Evolutionary conservation across 2,888 invertebrate genomes (phyloP), one percentile per base, ranked within the genome.

Genomic region (Tetropium fuscum): DNA sequence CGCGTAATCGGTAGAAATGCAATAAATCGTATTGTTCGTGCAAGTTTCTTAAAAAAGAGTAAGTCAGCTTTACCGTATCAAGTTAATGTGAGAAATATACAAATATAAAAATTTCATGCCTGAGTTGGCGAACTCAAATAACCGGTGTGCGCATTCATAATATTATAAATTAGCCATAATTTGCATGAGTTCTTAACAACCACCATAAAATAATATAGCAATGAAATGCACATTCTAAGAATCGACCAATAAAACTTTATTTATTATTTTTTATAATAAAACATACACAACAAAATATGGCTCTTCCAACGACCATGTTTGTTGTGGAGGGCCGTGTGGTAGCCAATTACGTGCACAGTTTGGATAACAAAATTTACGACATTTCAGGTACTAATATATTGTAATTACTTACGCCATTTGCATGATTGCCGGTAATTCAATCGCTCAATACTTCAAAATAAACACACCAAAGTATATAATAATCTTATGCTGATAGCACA

Each of bases 151-250:
- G 49, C 41, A 44, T 44, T 27, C 48, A 38, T 66, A 70, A 70
- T 68, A 62, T 66, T 63, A 68, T 61, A 60, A 57, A 68, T 69
- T 69, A 69, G 53, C 53, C 59, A 54, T 53, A 63, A 70, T 66
- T 70, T 63, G 64, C 68, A 60, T 57, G 62, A 70, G 68, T 66
- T 61, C 60, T 66, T 67, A 68, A 64, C 66, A 58, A 70, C 69
- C 63, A 58, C 68, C 60, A 69, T 68, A 66, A 64, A 69, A 68
- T 68, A 64, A 69, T 63, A 69, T 53, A 40, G 53, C 55, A 56
- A 54, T 60, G 60, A 54, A 58, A 58, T 55, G 60, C 60, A 63
- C 49, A 59, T 61, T 60, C 53, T 43, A 51, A 49, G 58, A 63
- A 61, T 41, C 41, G 13, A 54, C 66, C 61, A 60, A 63, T 66